Conservation (phyloP, 2,113 vertebrate genomes). For the Eulemur rufifrons region DNA sequence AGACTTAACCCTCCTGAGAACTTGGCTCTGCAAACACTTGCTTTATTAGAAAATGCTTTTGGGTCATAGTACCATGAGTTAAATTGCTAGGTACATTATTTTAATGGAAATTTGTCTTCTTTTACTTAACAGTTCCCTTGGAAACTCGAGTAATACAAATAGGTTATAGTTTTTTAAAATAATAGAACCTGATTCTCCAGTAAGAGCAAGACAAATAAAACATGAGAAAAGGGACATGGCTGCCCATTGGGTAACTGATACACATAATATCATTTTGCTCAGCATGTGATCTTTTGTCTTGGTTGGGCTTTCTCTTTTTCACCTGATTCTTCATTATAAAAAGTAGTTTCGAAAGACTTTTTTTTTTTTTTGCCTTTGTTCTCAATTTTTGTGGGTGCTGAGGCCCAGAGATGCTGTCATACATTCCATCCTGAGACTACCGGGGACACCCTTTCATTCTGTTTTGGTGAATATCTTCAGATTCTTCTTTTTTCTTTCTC, state of each 20-base stretch:
- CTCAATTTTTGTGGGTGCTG: background rate
- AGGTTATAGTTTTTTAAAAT: background rate
- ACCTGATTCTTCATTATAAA: background rate
- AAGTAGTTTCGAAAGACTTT: background rate
- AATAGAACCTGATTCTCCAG: background rate
- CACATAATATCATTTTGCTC: background rate
- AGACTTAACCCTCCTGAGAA: background rate
- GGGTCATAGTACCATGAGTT: background rate
- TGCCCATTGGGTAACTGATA: background rate
- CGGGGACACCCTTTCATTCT: background rate
- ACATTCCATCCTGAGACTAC: background rate
- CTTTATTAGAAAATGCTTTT: constrained; percentile 33
- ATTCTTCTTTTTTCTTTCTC: background rate
- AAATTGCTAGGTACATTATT: background rate
- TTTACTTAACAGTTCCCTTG: background rate
- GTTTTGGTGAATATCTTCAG: background rate
- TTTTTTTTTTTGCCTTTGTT: background rate
- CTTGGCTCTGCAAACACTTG: constrained; percentile 38
- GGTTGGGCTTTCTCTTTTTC: background rate
- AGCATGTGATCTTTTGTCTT: background rate
- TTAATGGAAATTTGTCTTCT: background rate
- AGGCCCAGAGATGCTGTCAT: background rate
- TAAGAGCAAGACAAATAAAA: background rate
- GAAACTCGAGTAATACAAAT: constrained; percentile 12
- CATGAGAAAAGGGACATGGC: background rate